A percentile compares a stretch with the other conserved stretches of the same genome.
Evolutionary conservation across 2,888 invertebrate genomes (phyloP).

Genomic region (Leptopilina drosophilae): DNA sequence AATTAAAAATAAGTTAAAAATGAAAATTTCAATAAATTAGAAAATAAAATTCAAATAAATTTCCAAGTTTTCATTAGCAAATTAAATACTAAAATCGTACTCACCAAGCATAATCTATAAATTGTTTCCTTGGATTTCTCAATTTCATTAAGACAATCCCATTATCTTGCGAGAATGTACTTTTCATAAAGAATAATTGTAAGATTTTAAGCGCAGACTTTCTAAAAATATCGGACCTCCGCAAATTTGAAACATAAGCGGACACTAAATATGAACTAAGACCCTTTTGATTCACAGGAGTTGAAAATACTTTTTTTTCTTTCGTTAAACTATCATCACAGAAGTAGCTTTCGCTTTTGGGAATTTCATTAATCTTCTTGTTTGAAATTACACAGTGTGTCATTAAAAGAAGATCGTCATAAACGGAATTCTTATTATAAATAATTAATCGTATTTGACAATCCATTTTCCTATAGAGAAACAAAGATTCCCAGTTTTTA

Average conservation of each 20-base stretch:
- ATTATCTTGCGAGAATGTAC: neutral
- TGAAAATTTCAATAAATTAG: slow-evolving; percentile 39
- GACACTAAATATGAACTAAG: slow-evolving; percentile 68
- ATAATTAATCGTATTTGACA: slow-evolving; percentile 62
- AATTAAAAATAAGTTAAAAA: neutral
- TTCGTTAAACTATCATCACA: slow-evolving; percentile 23
- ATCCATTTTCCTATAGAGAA: slow-evolving; percentile 58
- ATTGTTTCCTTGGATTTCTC: slow-evolving; percentile 80
- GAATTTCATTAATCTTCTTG: slow-evolving; percentile 42
- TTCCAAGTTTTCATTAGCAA: slow-evolving; percentile 17
- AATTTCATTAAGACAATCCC: slow-evolving; percentile 76
- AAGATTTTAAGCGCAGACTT: slow-evolving; percentile 59
- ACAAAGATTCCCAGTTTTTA: neutral
- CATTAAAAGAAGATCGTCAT: slow-evolving; percentile 63
- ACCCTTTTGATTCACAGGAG: slow-evolving; percentile 61
- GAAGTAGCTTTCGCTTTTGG: slow-evolving; percentile 30
- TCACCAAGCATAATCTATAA: slow-evolving; percentile 86
- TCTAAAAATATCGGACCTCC: slow-evolving; percentile 63
- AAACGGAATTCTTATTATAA: slow-evolving; percentile 60
- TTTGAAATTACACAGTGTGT: slow-evolving; percentile 41
- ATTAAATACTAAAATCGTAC: slow-evolving; percentile 56
- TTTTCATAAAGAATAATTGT: slow-evolving; percentile 40
- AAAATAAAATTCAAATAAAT: slow-evolving; percentile 34
- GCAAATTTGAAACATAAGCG: slow-evolving; percentile 61
- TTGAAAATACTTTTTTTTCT: slow-evolving; percentile 31